Base-by-base conservation (phyloP, 2,113 vertebrate species). In the Psilopsiagon aurifrons region DNA sequence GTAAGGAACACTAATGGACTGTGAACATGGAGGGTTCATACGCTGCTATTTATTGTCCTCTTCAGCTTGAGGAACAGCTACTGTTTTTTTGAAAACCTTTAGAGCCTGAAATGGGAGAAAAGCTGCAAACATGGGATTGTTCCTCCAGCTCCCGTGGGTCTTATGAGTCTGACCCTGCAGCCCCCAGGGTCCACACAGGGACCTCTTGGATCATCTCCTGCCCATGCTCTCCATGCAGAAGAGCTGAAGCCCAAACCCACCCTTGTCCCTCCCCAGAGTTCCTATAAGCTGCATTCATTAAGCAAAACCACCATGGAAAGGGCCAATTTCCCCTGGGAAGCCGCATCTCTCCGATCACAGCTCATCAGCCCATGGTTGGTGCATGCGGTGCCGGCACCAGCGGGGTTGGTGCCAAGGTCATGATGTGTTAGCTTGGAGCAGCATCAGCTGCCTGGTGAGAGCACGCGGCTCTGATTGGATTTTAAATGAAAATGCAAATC, bases 331-430 rank as follows among this genome's bases (percentile, higher is more conserved):
- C 51, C 77, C 31, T 1, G 6, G 60, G 51, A 43, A 73, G 51
- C 51, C 0, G 1, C 43, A 35, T 20, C 41, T 52, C 74, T 70
- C 25, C 1, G 2, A 55, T 4, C 64, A 12, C 2, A 6, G 64
- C 54, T 60, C 43, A 11, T 47, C 44, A 5, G 35, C 31, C 73
- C 22, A 0, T 12, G 63, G 31, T 3, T 14, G 10, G 43, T 0
- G 51, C 6, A 16, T 39, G 55, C 4, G 7, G 28, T 22, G 49
- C n/a, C 0, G 2, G 44, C 1, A 4, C 29, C 0, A 4, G 52
- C 10, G 14, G 28, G 28, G n/a, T 29, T 1, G 7, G n/a, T 41
- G 41, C 67, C 64, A 24, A 49, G 41, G 35, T 47, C 4, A 1
- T 27, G 76, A 51, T 4, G 4, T 25, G 68, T 22, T 28, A 37